Percentiles rank a stretch among this genome's conserved stretches.
These are phyloP conservation scores for Lepus oiostolus DNA, from an alignment of 2,797 vertebrate genomes.

Conservation along the genomic window DNA sequence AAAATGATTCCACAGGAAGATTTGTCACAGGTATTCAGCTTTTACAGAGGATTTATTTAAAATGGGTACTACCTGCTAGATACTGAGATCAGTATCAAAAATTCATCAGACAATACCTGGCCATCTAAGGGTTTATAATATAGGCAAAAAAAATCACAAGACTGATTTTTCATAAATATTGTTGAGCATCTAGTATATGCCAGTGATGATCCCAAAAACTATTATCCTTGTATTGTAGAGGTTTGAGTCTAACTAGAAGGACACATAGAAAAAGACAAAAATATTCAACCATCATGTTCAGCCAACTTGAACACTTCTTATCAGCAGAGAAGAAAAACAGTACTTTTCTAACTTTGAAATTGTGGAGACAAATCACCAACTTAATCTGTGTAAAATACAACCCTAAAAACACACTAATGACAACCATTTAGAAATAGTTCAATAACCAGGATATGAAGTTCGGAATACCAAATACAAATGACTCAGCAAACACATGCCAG, in stretches of 20 bases:
- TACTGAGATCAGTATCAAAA: neutral
- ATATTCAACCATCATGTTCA: neutral
- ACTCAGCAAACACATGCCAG: neutral
- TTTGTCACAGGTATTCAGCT: neutral
- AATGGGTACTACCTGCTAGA: neutral
- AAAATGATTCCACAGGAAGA: neutral
- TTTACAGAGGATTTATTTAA: neutral
- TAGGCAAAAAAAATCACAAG: neutral
- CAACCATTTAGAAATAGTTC: neutral
- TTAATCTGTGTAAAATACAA: conserved; percentile 7
- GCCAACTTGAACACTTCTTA: neutral
- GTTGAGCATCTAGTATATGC: neutral
- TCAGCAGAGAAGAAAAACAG: neutral
- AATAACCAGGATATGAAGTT: neutral
- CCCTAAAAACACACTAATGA: neutral
- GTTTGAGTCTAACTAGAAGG: neutral
- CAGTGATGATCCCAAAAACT: neutral
- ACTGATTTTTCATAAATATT: neutral
- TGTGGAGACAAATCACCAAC: neutral
- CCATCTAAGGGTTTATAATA: neutral
- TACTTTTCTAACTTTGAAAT: neutral
- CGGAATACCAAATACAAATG: neutral
- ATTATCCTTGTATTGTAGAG: neutral
- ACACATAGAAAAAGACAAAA: neutral
- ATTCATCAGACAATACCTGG: neutral